Conservation (phyloP, 2,888 invertebrate genomes). For the Drosophila suboccidentalis region DNA sequence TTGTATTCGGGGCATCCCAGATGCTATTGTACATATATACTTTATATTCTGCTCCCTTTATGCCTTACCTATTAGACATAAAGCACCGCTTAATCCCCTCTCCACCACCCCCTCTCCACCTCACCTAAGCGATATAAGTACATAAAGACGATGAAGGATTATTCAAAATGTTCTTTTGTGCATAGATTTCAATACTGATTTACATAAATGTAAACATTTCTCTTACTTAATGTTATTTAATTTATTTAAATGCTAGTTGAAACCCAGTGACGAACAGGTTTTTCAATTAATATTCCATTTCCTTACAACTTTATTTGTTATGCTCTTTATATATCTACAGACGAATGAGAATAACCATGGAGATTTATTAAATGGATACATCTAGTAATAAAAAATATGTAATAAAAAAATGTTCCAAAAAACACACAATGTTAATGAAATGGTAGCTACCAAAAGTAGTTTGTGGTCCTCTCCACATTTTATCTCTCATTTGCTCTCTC, state of each 20-base stretch:
- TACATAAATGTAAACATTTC: conserved; percentile 17
- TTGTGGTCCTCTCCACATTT: too few species aligned
- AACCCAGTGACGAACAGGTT: conserved; percentile 10
- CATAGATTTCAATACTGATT: conserved; percentile 26
- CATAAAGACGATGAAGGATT: conserved; percentile 14
- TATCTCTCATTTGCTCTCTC: conserved; percentile 1
- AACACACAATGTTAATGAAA: conserved; percentile 27
- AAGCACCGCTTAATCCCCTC: conserved; percentile 39
- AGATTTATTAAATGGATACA: conserved; percentile 33
- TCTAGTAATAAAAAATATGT: conserved; percentile 53
- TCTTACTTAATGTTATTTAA: conserved; percentile 25
- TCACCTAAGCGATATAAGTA: conserved; percentile 1
- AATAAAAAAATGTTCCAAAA: conserved; percentile 42
- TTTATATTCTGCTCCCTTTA: conserved; percentile 23
- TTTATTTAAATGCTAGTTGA: conserved; percentile 22
- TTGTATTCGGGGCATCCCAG: conserved; percentile 14
- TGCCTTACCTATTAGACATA: conserved; percentile 43
- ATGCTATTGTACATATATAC: conserved; percentile 27
- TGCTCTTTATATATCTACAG: conserved; percentile 23
- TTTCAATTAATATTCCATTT: conserved; percentile 25
- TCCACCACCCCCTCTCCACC: not conserved
- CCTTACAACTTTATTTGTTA: conserved; percentile 35
- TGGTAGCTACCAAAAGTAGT: not conserved
- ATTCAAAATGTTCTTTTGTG: conserved; percentile 15
- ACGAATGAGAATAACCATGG: conserved; percentile 38